These are phyloP conservation scores for Polydesmus complanatus DNA, from an alignment of 2,888 invertebrate genomes.

Conservation along the genomic window DNA sequence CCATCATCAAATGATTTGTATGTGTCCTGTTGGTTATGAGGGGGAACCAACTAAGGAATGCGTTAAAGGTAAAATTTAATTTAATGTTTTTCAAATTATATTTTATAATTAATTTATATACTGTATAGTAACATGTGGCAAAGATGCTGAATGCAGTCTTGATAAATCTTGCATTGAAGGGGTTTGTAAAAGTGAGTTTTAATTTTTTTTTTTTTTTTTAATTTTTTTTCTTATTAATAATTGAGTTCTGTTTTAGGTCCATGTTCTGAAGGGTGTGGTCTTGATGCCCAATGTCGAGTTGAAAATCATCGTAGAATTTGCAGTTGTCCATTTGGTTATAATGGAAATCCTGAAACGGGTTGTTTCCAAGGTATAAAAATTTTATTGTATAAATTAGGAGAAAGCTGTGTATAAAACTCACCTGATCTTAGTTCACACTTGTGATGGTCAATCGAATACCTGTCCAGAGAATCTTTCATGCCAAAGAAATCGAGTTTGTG, in stretches of 20 bases:
- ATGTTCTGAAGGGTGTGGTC: slow-evolving; percentile 42
- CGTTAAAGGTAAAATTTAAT: slow-evolving; percentile 15
- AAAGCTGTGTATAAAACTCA: no score
- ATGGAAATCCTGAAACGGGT: slow-evolving; percentile 16
- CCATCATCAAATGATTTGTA: slow-evolving; percentile 64
- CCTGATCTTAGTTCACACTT: neutral
- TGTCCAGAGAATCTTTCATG: slow-evolving; percentile 18
- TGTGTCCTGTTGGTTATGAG: slow-evolving; percentile 72
- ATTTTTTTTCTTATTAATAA: neutral
- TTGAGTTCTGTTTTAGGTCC: slow-evolving; percentile 1
- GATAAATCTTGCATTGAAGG: slow-evolving; percentile 68
- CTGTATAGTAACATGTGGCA: slow-evolving; percentile 11
- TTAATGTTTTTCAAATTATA: neutral
- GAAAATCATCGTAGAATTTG: slow-evolving; percentile 64
- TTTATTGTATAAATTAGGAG: neutral
- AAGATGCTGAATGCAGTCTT: slow-evolving; percentile 29
- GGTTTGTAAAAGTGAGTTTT: slow-evolving; percentile 43
- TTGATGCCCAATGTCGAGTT: slow-evolving; percentile 55
- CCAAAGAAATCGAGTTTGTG: slow-evolving; percentile 12
- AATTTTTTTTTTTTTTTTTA: slow-evolving; percentile 13
- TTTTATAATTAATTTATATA: neutral
- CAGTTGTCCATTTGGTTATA: slow-evolving; percentile 50
- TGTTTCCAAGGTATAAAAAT: slow-evolving; percentile 11
- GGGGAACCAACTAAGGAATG: slow-evolving; percentile 43
- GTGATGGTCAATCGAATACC: neutral